Evolutionary conservation across 2,888 invertebrate species (phyloP).

Genomic region (Ectemnius continuus): DNA sequence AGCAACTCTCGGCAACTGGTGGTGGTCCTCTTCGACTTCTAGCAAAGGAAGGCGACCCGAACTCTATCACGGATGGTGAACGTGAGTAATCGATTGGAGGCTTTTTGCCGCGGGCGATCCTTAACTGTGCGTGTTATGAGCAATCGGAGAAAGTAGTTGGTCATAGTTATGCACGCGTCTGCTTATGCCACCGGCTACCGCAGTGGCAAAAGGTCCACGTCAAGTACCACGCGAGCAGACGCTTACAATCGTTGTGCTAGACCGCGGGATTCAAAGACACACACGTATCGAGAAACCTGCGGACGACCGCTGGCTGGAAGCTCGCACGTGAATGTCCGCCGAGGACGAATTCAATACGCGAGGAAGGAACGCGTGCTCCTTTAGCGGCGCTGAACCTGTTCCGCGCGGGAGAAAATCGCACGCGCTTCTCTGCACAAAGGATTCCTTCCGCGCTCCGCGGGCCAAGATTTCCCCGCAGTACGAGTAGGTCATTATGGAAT

Average conservation of each 20-base stretch:
- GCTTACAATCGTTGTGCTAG: too few relatives aligned
- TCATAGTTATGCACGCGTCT: slow-evolving; percentile 41
- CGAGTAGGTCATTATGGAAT: slow-evolving; percentile 56
- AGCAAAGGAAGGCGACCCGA: slow-evolving; percentile 35
- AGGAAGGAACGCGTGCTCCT: too few relatives aligned
- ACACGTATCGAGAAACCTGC: too few relatives aligned
- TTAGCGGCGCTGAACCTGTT: not conserved
- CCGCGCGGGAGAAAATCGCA: slow-evolving; percentile 21
- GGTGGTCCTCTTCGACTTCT: slow-evolving; percentile 24
- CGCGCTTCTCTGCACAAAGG: slow-evolving; percentile 25
- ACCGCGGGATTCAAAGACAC: too few relatives aligned
- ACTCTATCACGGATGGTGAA: slow-evolving; percentile 60
- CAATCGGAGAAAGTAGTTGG: slow-evolving; percentile 40
- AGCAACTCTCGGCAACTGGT: slow-evolving; percentile 33
- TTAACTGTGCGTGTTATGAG: slow-evolving; percentile 32
- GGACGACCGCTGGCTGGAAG: too few relatives aligned
- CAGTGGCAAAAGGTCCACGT: slow-evolving; percentile 19
- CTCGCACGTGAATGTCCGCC: too few relatives aligned
- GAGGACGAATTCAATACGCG: too few relatives aligned
- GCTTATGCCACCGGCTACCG: slow-evolving; percentile 31
- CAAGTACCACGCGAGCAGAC: slow-evolving; percentile 5
- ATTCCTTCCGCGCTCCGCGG: slow-evolving; percentile 17
- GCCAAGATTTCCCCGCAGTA: slow-evolving; percentile 44
- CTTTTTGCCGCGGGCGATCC: not conserved
- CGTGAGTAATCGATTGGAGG: slow-evolving; percentile 47